These are phyloP conservation scores for Drepana falcataria DNA, from an alignment of 2,888 invertebrate species.

Conservation along the genomic window DNA sequence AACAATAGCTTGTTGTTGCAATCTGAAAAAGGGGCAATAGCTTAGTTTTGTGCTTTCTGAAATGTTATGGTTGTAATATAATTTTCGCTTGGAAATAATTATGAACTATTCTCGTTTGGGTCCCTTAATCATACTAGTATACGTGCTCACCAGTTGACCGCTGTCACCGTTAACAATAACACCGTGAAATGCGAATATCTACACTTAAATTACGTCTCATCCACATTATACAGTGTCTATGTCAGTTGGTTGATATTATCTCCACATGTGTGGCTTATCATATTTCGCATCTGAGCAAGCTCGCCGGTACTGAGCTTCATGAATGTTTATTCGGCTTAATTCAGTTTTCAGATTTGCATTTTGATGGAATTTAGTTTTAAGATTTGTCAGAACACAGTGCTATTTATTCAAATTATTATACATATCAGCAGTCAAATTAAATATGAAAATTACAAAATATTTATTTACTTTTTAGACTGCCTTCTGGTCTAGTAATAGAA, in stretches of 20 bases:
- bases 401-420: neutral
- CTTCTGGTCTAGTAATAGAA: no score
- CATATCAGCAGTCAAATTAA: no score
- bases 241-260: neutral
- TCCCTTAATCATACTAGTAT: neutral
- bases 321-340: constrained; percentile 25
- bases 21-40: no score
- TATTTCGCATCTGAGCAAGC: constrained; percentile 21
- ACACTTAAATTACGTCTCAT: neutral
- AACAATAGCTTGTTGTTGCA: no score
- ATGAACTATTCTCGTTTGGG: no score
- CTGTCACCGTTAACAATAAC: neutral
- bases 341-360: constrained; percentile 21
- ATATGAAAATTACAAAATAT: no score
- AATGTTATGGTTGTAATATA: no score
- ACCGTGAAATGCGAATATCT: neutral
- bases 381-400: constrained; percentile 9
- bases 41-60: no score
- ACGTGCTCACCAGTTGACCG: neutral
- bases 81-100: no score
- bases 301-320: constrained; percentile 17
- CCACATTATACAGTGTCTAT: neutral
- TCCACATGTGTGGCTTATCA: constrained; percentile 5
- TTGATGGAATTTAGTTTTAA: constrained; percentile 20
- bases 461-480: no score